These are phyloP conservation scores for Stratiolaelaps scimitus DNA, from an alignment of 1,140 invertebrate species.

Conservation along the genomic window DNA sequence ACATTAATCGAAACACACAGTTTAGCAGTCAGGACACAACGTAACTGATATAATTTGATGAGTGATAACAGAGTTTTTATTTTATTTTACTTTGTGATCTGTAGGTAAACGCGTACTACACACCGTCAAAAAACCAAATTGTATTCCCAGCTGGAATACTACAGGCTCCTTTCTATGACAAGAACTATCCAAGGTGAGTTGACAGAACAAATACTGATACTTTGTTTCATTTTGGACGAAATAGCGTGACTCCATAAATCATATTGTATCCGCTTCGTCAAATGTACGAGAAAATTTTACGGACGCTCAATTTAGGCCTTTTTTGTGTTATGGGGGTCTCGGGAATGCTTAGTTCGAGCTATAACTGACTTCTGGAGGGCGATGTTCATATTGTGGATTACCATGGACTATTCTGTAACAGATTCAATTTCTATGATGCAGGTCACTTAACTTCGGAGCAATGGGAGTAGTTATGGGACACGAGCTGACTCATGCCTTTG, in stretches of 20 bases:
- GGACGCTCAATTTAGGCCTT: background rate
- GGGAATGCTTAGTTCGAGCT: too few species aligned
- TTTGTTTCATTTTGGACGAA: background rate
- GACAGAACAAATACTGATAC: background rate
- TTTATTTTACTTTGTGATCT: too few species aligned
- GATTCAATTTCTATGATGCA: slow-evolving; percentile 32
- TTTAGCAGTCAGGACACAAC: too few species aligned
- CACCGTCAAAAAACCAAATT: slow-evolving; percentile 86
- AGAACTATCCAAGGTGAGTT: slow-evolving; percentile 58
- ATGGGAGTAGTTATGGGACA: slow-evolving; percentile 95
- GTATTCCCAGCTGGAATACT: slow-evolving; percentile 92
- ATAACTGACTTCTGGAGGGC: too few species aligned
- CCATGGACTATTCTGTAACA: background rate
- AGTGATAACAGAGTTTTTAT: too few species aligned
- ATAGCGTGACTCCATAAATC: background rate
- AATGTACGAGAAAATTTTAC: background rate
- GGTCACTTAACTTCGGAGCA: slow-evolving; percentile 80
- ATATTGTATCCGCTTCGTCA: too few species aligned
- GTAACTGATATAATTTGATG: too few species aligned
- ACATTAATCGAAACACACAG: too few species aligned
- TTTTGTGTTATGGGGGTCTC: too few species aligned
- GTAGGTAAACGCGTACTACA: slow-evolving; percentile 91
- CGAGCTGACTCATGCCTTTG: slow-evolving; percentile 86
- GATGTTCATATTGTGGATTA: too few species aligned
- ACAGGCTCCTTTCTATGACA: slow-evolving; percentile 84